These are phyloP conservation scores for Celastrina argiolus DNA, from an alignment of 2,888 invertebrate species.

Conservation along the genomic window DNA sequence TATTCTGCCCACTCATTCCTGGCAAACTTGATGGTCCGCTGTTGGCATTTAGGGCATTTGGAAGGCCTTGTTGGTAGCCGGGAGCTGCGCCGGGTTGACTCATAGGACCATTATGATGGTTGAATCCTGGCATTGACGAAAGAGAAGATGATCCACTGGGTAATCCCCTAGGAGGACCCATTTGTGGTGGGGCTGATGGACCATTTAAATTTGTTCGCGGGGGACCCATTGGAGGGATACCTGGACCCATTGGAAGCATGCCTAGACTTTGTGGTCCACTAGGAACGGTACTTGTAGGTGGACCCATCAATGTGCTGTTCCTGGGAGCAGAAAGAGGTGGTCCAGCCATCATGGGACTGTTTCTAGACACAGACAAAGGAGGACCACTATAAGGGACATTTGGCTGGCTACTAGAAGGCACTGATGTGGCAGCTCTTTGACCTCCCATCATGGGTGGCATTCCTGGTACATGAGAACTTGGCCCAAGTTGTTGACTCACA, in stretches of 20 bases:
- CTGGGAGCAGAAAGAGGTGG: conserved; percentile 43
- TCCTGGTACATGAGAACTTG: conserved; percentile 39
- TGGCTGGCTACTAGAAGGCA: conserved; percentile 46
- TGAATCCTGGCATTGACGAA: conserved; percentile 26
- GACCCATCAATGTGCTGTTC: conserved; percentile 52
- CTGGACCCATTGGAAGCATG: conserved; percentile 25
- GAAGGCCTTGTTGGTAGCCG: conserved; percentile 28
- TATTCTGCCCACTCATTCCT: conserved; percentile 13
- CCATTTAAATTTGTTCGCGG: conserved; percentile 36
- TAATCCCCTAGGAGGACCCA: conserved; percentile 34
- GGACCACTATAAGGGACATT: conserved; percentile 47
- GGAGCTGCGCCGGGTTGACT: conserved; percentile 28
- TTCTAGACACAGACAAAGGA: conserved; percentile 43
- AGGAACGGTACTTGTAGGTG: conserved; percentile 36
- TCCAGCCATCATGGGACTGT: conserved; percentile 50
- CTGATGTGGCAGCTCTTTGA: conserved; percentile 36
- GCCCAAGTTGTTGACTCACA: conserved; percentile 37
- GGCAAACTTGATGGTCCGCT: conserved; percentile 32
- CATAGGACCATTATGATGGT: conserved; percentile 42
- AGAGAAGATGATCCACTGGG: conserved; percentile 29
- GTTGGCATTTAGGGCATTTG: conserved; percentile 30
- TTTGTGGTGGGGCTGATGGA: conserved; percentile 30
- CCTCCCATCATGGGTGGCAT: conserved; percentile 36
- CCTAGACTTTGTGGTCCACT: conserved; percentile 11
- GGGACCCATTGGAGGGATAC: conserved; percentile 30